These are phyloP conservation scores for Thereuonema tuberculata DNA, from an alignment of 1,140 invertebrate genomes.

Conservation along the genomic window DNA sequence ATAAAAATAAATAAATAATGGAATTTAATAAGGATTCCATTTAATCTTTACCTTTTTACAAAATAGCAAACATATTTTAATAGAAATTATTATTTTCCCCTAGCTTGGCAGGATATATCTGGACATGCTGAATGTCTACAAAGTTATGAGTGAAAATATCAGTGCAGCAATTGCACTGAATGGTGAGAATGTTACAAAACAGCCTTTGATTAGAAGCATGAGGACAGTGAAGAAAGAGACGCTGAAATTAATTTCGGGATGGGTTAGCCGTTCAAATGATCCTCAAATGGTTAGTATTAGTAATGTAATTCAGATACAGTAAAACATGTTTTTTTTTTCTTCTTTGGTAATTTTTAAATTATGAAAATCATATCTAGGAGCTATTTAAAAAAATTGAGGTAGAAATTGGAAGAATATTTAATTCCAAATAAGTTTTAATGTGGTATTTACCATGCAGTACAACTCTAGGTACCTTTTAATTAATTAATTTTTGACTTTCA, in stretches of 20 bases:
- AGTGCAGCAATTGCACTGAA: constrained; percentile 88
- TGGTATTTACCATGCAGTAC: too few relatives aligned
- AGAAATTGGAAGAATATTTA: too few relatives aligned
- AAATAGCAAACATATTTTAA: too few relatives aligned
- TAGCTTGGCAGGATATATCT: constrained; percentile 89
- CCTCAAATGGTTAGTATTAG: constrained; percentile 39
- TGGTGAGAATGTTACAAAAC: constrained; percentile 90
- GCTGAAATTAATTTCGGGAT: constrained; percentile 92
- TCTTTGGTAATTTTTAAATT: not conserved
- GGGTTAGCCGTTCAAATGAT: constrained; percentile 85
- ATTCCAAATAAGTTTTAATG: too few relatives aligned
- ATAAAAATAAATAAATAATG: not conserved
- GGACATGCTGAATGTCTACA: constrained; percentile 99
- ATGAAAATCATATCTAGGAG: not conserved
- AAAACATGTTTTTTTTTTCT: too few relatives aligned
- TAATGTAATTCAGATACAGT: not conserved
- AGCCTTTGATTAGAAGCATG: constrained; percentile 96
- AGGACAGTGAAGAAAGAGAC: constrained; percentile 98
- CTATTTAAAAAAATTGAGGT: too few relatives aligned
- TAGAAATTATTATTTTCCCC: constrained; percentile 24
- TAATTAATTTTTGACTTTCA: too few relatives aligned
- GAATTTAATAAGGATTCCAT: not conserved
- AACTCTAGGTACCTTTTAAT: too few relatives aligned
- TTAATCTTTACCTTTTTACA: constrained; percentile 6
- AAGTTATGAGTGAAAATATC: constrained; percentile 98